Percentiles rank a stretch among this genome's conserved stretches.
phyloP scores from a whole-genome alignment of 2,113 vertebrate species.

The Corythaeola cristata region DNA sequence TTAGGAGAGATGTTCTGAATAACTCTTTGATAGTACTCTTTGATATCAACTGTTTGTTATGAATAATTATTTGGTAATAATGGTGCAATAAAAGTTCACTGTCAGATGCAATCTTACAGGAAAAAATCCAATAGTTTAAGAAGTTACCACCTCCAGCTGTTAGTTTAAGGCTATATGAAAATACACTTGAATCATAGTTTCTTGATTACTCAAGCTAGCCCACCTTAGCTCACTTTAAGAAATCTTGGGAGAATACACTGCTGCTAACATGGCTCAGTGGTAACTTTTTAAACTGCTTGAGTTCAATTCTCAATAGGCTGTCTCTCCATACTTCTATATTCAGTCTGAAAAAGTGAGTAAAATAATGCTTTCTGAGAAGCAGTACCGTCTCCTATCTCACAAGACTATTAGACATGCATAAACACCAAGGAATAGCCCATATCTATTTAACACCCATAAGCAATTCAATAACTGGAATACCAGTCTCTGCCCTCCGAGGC shows the following conservation, averaged over 20 bases:
- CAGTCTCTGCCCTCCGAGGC: background rate
- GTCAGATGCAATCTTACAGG: background rate
- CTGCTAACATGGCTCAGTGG: background rate
- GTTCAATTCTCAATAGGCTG: background rate
- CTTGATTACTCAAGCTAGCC: background rate
- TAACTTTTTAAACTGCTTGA: background rate
- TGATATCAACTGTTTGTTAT: background rate
- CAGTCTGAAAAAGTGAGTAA: background rate
- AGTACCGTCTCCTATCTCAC: background rate
- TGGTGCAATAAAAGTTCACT: background rate
- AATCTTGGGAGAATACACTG: background rate
- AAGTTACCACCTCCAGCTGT: background rate
- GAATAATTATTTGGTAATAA: background rate
- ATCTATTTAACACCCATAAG: background rate
- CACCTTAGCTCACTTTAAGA: background rate
- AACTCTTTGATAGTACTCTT: background rate
- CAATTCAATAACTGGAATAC: background rate
- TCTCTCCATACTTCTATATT: background rate
- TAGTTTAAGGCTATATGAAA: background rate
- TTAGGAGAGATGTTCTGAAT: background rate
- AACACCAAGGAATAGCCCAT: background rate
- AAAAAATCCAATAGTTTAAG: background rate
- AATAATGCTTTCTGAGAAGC: background rate
- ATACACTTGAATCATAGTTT: background rate
- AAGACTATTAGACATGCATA: background rate